A percentile compares a stretch with the other conserved stretches of the same genome.
phyloP scores from a whole-genome alignment of 2,113 vertebrate genomes.

The Trinectes maculatus region DNA sequence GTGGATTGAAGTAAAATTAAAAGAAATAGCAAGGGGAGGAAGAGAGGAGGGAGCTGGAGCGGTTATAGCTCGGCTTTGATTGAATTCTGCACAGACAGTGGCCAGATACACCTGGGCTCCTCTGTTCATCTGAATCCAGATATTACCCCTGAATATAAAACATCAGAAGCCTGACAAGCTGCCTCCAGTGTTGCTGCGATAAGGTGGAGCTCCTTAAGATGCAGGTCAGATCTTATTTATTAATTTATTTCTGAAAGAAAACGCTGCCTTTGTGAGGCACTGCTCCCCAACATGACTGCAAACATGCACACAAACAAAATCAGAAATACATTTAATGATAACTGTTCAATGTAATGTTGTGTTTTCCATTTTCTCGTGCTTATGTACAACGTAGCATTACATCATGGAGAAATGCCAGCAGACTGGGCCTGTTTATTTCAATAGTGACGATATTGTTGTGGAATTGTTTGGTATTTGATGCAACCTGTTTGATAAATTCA shows the following conservation, averaged over 20 bases:
- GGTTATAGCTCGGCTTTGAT: slow-evolving; percentile 67
- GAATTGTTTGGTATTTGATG: too few species aligned
- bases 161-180: slow-evolving; percentile 58
- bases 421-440: too few species aligned
- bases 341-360: too few species aligned
- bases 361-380: too few species aligned
- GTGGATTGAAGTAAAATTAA: slow-evolving; percentile 66
- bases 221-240: slow-evolving; percentile 12
- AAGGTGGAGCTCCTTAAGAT: slow-evolving; percentile 42
- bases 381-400: too few species aligned
- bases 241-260: slow-evolving; percentile 8
- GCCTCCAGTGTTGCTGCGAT: slow-evolving; percentile 45
- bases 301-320: neutral
- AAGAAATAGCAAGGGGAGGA: slow-evolving; percentile 46
- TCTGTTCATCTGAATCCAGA: slow-evolving; percentile 65
- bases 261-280: slow-evolving; percentile 3
- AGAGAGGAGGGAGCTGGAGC: slow-evolving; percentile 31
- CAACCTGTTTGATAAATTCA: too few species aligned
- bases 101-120: slow-evolving; percentile 71
- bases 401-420: too few species aligned
- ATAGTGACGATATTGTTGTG: too few species aligned
- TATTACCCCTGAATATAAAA: slow-evolving; percentile 71
- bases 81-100: slow-evolving; percentile 66
- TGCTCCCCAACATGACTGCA: slow-evolving; percentile 15
- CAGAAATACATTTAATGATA: too few species aligned